Evolutionary conservation across 2,888 invertebrate genomes (phyloP).

Genomic region (Plusia festucae): DNA sequence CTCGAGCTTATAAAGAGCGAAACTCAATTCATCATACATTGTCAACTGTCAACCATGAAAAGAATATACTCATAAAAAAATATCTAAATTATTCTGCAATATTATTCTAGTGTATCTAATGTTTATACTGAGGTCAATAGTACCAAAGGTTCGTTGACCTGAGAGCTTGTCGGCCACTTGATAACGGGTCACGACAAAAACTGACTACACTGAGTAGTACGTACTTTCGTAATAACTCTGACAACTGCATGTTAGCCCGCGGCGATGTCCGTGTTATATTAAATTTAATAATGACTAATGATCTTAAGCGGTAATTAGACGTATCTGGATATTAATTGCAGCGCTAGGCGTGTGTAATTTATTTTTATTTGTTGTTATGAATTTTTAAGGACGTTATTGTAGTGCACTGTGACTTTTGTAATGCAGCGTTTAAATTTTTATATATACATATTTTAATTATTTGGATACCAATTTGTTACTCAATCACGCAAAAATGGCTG

Average conservation of each 20-base stretch:
- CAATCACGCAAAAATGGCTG: too few species aligned
- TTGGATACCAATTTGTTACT: too few species aligned
- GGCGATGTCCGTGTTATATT: constrained; percentile 37
- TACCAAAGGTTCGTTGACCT: constrained; percentile 54
- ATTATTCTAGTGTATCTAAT: neutral
- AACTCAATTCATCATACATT: too few species aligned
- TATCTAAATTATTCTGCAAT: neutral
- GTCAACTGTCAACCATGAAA: too few species aligned
- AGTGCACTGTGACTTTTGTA: too few species aligned
- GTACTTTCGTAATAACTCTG: constrained; percentile 38
- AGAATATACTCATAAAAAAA: too few species aligned
- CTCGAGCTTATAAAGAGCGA: too few species aligned
- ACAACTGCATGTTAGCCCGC: constrained; percentile 24
- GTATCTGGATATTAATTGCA: constrained; percentile 28
- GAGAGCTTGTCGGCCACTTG: constrained; percentile 24
- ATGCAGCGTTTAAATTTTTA: too few species aligned
- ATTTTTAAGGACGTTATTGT: neutral
- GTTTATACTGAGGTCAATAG: constrained; percentile 41
- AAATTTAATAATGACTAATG: constrained; percentile 39
- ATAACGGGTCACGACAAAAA: constrained; percentile 57
- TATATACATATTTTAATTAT: too few species aligned
- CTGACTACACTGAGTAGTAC: constrained; percentile 20
- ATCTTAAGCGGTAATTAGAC: constrained; percentile 31
- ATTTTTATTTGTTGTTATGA: constrained; percentile 21
- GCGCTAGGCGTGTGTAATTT: constrained; percentile 14